Evolutionary conservation across 2,888 invertebrate species (phyloP), one percentile per base, ranked within the genome.

Genomic region (Apodemia zela): DNA sequence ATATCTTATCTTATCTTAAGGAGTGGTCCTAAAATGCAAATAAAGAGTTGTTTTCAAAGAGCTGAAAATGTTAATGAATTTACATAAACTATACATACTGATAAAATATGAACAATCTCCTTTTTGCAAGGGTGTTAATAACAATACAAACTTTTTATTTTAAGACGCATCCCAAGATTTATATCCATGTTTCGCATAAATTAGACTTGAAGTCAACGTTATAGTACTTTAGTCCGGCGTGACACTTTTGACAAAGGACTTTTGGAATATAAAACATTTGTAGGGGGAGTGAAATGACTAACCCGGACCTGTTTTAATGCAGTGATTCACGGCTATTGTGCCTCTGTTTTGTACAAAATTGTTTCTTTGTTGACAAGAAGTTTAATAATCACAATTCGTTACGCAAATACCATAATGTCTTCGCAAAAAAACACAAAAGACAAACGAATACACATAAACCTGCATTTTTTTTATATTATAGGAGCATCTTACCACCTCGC

Each of bases 231-330:
- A 45, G 65, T 66, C 66, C 68, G 60, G 66, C 67, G 65, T 68
- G 70, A 69, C 69, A 71, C 67, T 69, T 69, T 62, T 71, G 71
- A 74, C 73, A 73, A 74, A 74, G 73, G 73, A 73, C 69, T 71
- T 72, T 72, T 69, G 71, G 25, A 72, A 71, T 72, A 68, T 69
- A 72, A 73, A 71, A 71, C 70, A 69, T 69, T 70, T 42, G 68
- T 70, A 71, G 63, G 68, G 63, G 68, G 63, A 66, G 66, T 70
- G 70, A 69, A 69, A 73, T 72, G 72, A 75, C 72, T 74, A 73
- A 74, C 71, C 68, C 71, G 66, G 70, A 67, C 67, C 72, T 73
- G 38, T 38, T 42, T 42, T 69, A 72, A 71, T 68, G 67, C 69
- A 66, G 68, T 73, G 73, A 74, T 70, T 74, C 74, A 72, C 42